These are phyloP conservation scores for Orthonyx spaldingii DNA, from an alignment of 2,113 vertebrate genomes.

Conservation along the genomic window DNA sequence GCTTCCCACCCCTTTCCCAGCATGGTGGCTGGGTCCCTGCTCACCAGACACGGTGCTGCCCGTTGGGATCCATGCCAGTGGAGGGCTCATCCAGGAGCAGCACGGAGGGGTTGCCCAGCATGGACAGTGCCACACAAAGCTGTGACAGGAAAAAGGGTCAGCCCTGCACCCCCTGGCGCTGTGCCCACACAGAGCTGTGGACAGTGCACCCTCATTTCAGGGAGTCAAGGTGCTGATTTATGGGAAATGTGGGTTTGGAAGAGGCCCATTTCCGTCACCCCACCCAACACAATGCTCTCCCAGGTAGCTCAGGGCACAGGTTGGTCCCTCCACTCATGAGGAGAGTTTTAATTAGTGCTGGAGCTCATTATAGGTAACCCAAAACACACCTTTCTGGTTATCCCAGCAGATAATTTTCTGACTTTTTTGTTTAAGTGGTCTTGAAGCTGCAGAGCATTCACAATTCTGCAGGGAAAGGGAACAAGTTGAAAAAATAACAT, in stretches of 20 bases:
- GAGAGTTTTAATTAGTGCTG: background rate
- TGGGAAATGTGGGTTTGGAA: background rate
- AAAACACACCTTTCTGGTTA: constrained; percentile 57
- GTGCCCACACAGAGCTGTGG: fast-evolving
- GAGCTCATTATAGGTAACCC: background rate
- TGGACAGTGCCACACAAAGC: constrained; percentile 83
- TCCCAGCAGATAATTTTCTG: constrained; percentile 40
- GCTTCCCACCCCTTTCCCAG: background rate
- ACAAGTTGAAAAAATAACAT: background rate
- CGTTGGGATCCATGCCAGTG: constrained; percentile 85
- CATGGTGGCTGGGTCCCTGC: background rate
- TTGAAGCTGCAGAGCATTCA: constrained; percentile 33
- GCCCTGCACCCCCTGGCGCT: background rate
- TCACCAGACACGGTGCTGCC: constrained; percentile 87
- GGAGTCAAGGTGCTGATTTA: background rate
- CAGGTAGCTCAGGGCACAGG: fast-evolving
- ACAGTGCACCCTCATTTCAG: fast-evolving
- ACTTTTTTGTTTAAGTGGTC: background rate
- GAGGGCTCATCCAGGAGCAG: constrained; percentile 87
- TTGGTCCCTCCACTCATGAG: fast-evolving
- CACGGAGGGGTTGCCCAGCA: constrained; percentile 82
- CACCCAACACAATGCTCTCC: fast-evolving
- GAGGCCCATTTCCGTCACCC: background rate
- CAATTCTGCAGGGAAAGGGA: background rate
- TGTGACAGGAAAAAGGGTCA: constrained; percentile 15